A percentile compares a stretch with the other conserved stretches of the same genome.
These are phyloP conservation scores for Epicauta chinensis DNA, from an alignment of 1,140 invertebrate genomes.

Conservation along the genomic window DNA sequence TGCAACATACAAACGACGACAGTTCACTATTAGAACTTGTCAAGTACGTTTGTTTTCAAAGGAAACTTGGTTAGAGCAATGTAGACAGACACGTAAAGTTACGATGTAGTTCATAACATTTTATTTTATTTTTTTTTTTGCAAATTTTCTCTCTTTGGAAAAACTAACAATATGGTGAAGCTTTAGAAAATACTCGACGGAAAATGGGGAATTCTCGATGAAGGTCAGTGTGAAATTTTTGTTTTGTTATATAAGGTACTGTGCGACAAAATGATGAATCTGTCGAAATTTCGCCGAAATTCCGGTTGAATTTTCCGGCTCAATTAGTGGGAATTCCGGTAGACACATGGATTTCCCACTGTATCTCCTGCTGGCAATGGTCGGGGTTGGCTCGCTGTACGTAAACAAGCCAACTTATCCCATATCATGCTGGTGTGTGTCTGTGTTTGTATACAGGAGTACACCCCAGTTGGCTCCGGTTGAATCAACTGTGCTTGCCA, in stretches of 20 bases:
- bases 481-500: conserved; percentile 7
- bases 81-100: not conserved
- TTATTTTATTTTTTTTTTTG: conserved; percentile 11
- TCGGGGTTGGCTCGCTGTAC: conserved; percentile 7
- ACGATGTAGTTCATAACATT: conserved; percentile 13
- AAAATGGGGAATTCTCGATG: conserved; percentile 2
- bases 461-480: conserved; percentile 14
- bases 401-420: conserved; percentile 5
- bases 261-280: no score
- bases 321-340: not conserved
- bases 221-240: conserved; percentile 7
- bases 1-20: conserved; percentile 11
- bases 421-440: no score
- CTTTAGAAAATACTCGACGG: conserved; percentile 5
- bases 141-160: not conserved
- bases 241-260: not conserved
- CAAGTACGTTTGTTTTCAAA: conserved; percentile 1
- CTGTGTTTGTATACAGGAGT: not conserved
- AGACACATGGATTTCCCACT: not conserved
- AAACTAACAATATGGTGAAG: not conserved
- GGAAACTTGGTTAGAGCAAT: not conserved
- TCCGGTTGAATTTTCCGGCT: not conserved
- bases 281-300: not conserved
- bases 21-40: conserved; percentile 23
- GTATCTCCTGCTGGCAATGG: not conserved